phyloP scores from a whole-genome alignment of 1,140 invertebrate genomes.

The Meteorus sp. region DNA sequence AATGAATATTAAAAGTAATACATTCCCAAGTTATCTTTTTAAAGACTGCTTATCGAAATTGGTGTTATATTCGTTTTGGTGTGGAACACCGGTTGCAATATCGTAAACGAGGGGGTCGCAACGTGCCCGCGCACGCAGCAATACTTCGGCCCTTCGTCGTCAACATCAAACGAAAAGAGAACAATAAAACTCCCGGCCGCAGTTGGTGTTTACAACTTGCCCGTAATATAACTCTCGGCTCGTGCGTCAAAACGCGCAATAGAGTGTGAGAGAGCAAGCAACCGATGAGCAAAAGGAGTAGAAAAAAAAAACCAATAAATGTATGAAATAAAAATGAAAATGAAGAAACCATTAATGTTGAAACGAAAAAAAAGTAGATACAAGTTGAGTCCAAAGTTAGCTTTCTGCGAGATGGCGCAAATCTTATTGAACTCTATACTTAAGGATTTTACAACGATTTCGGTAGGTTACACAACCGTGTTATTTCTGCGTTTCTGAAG shows the following conservation, averaged over 20 bases:
- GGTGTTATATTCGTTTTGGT: not conserved
- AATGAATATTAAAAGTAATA: not conserved
- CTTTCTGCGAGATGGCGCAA: not conserved
- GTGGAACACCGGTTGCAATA: slow-evolving; percentile 11
- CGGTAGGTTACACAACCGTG: slow-evolving; percentile 37
- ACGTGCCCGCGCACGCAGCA: too few relatives aligned
- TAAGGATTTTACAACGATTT: slow-evolving; percentile 49
- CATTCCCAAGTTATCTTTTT: not conserved
- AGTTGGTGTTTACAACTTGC: slow-evolving; percentile 13
- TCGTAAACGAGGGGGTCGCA: slow-evolving; percentile 1
- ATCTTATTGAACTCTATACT: slow-evolving; percentile 41
- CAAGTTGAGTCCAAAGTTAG: not conserved
- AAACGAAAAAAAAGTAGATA: not conserved
- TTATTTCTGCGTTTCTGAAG: slow-evolving; percentile 48
- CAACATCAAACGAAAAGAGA: slow-evolving; percentile 8
- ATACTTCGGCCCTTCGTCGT: too few relatives aligned
- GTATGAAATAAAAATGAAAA: slow-evolving; percentile 12
- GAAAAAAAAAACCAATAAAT: not conserved
- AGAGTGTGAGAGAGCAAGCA: slow-evolving; percentile 1
- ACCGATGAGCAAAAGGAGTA: not conserved
- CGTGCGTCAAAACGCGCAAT: slow-evolving; percentile 9
- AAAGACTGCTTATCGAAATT: not conserved
- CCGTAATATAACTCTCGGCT: slow-evolving; percentile 14
- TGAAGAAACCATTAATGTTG: not conserved
- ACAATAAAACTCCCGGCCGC: slow-evolving; percentile 15